These are phyloP conservation scores for Eupeodes luniger DNA, from an alignment of 2,888 invertebrate genomes.

Conservation along the genomic window DNA sequence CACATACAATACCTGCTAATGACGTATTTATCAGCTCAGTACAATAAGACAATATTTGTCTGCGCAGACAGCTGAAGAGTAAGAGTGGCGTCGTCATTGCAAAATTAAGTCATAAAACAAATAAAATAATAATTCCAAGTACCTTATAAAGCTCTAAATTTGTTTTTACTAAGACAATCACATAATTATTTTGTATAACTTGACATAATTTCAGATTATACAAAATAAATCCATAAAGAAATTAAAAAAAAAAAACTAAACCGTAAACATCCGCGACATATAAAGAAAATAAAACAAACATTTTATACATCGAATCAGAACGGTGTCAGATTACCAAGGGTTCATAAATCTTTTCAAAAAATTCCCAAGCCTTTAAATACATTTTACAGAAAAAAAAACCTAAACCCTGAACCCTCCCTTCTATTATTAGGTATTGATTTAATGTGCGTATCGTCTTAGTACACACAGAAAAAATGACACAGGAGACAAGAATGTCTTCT, in stretches of 20 bases:
- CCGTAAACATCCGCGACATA: slow-evolving; percentile 16
- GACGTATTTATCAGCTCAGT: not conserved
- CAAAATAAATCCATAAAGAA: not conserved
- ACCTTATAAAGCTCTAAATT: not conserved
- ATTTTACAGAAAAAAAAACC: slow-evolving; percentile 1
- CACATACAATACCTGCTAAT: not conserved
- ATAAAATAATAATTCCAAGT: not conserved
- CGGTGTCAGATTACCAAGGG: slow-evolving; percentile 26
- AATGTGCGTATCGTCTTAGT: slow-evolving; percentile 36
- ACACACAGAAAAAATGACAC: slow-evolving; percentile 14
- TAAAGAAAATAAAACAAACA: not conserved
- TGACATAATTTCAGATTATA: slow-evolving; percentile 9
- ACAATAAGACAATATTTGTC: slow-evolving; percentile 6
- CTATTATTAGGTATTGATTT: slow-evolving; percentile 26
- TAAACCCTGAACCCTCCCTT: slow-evolving; percentile 29
- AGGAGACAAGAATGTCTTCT: slow-evolving; percentile 20
- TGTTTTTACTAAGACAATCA: not conserved
- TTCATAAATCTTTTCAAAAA: slow-evolving; percentile 24
- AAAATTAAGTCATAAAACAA: not conserved
- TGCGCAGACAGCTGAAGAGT: not conserved
- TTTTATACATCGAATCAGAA: not conserved
- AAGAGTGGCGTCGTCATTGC: not conserved
- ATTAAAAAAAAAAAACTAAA: not conserved
- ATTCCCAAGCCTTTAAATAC: slow-evolving; percentile 19
- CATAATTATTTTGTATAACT: not conserved